Base-by-base conservation (phyloP, 2,113 vertebrate species). In the Xiphorhynchus elegans region DNA sequence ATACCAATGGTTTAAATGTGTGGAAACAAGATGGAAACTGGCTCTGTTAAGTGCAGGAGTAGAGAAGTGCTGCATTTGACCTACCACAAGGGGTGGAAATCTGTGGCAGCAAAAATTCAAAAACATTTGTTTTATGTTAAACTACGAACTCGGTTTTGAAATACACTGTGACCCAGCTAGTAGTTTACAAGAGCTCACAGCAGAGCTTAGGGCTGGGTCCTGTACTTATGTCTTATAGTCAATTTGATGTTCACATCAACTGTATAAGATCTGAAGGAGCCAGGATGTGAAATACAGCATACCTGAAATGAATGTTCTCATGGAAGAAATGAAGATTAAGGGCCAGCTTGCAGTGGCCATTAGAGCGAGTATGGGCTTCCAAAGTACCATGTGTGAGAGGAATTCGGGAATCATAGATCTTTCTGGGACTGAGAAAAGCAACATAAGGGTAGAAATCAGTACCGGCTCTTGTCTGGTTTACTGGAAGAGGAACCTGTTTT, bases 21-120 rank as follows among this genome's bases (percentile, higher is more conserved):
- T 77, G 74, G 79, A 90, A 82, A n/a, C 90, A 90, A 74, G 63
- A 70, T 77, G 79, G 75, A 91, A 96, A 75, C 42, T 16, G 82
- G 42, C 87, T 94, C 64, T 67, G 39, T 47, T 77, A 74, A 88
- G n/a, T n/a, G 52, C 17, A 14, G 67, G 11, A 89, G 16, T 26
- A 69, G 17, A n/a, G 47, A 80, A 90, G n/a, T 17, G 20, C 64
- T 95, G 67, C 44, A 9, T 95, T 80, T 69, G 78, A 75, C 62
- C 69, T 89, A 56, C 59, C 53, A 39, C 6, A 2, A 31, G 17
- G 70, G 23, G 42, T 90, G 50, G 66, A 76, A 82, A 66, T 83
- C 35, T 59, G 13, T 40, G 59, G 82, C 50, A 90, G 85, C 39
- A 70, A 84, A 90, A 75, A 37, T 21, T 17, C 7, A 4, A 37